A percentile compares a stretch with the other conserved stretches of the same genome.
Evolutionary conservation across 2,113 vertebrate species (phyloP).

Genomic region (Cebidichthys violaceus): DNA sequence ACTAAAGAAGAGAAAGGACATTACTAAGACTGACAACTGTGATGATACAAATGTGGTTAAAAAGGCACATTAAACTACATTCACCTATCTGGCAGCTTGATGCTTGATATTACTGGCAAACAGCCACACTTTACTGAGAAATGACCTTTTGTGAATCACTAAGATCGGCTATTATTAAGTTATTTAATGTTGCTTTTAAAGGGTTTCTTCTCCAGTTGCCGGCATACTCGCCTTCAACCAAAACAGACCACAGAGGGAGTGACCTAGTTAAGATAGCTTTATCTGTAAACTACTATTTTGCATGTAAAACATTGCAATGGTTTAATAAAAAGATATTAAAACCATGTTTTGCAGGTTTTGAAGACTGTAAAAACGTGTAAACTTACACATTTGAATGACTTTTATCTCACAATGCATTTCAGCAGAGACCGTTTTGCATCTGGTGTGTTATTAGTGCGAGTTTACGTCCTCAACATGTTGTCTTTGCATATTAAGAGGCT

Average conservation of each 20-base stretch:
- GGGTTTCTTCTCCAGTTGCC: no score
- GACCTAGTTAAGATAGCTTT: not conserved
- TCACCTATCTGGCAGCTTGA: not conserved
- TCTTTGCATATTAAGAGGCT: not conserved
- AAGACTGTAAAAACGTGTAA: not conserved
- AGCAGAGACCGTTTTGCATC: not conserved
- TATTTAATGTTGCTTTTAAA: not conserved
- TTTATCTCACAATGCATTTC: not conserved
- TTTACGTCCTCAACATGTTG: not conserved
- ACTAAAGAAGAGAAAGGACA: slow-evolving; percentile 78
- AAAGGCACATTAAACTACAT: not conserved
- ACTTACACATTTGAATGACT: not conserved
- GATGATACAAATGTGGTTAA: not conserved
- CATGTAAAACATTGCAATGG: not conserved
- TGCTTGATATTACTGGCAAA: not conserved
- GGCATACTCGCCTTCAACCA: not conserved
- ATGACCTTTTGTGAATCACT: not conserved
- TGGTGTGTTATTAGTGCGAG: no score
- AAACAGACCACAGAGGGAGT: not conserved
- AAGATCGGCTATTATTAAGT: not conserved
- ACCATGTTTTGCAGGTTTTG: not conserved
- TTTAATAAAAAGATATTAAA: not conserved
- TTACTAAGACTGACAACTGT: not conserved
- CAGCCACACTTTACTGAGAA: no score
- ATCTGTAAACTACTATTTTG: not conserved